Evolutionary conservation across 64 coral and sea anemone genomes (phyloP).

Genomic region (Porites australiensis): DNA sequence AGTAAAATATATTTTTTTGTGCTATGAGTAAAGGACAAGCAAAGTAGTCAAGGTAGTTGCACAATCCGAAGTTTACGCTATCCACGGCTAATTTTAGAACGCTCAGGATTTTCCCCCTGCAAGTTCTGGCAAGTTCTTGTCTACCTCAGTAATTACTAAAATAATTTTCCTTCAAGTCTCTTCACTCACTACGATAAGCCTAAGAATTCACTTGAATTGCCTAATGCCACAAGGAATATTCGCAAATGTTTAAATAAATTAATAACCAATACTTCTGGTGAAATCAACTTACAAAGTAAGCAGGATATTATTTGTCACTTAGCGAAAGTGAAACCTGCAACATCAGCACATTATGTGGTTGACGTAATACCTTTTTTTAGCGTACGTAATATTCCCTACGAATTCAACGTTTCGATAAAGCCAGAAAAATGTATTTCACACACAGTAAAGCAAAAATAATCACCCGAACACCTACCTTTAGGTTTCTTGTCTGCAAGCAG

Average conservation of each 20-base stretch:
- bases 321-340: slow-evolving; percentile 62
- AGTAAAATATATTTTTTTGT: background rate
- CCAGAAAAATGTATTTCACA: background rate
- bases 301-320: slow-evolving; percentile 50
- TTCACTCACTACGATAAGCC: slow-evolving; percentile 10
- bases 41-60: background rate
- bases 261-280: background rate
- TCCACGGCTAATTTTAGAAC: background rate
- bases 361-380: background rate
- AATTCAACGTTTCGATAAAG: background rate
- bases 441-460: background rate
- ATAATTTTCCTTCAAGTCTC: slow-evolving; percentile 13
- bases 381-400: background rate
- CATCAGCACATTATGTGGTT: background rate
- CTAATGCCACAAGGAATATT: background rate
- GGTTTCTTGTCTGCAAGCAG: too few species aligned
- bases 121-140: background rate
- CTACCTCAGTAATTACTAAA: too few species aligned
- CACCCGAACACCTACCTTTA: too few species aligned
- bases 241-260: slow-evolving; percentile 1
- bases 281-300: slow-evolving; percentile 41
- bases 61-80: background rate
- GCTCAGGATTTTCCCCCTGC: background rate
- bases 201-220: slow-evolving; percentile 25
- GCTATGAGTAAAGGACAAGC: background rate